Evolutionary conservation across 2,113 vertebrate species (phyloP), one percentile per base, ranked within the genome.

Genomic region (Peromyscus californicus): DNA sequence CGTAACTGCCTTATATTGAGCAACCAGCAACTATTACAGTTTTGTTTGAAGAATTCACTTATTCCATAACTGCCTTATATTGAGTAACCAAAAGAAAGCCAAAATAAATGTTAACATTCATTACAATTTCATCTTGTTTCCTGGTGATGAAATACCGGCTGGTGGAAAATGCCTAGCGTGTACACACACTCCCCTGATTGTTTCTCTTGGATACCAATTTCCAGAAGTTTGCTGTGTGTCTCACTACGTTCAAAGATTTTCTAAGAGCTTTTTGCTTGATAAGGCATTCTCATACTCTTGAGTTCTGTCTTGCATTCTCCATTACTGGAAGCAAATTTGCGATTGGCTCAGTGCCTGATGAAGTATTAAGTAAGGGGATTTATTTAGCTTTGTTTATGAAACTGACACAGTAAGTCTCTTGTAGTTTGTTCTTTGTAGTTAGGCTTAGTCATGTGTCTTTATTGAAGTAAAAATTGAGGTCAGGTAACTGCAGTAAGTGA

Each of bases 341-440:
- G 7, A 16, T 72, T 67, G 59, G 9, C 29, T 10, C 7, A 78
- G 5, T 15, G 88, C 69, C 21, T 75, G 22, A 5, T 88, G 39
- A 83, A 89, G 88, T 89, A 82, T 36, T 92, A 75, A 95, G 19
- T 92, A 75, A 93, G 19, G 5, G 7, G 39, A 29, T 82, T 75
- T 94, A 54, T 82, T 92, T 93, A 97, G 33, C 36, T 61, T 89
- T 96, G 42, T 67, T 57, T 92, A 9, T 89, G 54, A 91, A 94
- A 96, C 1, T 76, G 33, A 70, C 80, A 4, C 51, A 57, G 80
- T 67, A 48, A 70, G 31, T 83, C 29, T 82, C 4, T 70, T 69
- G 10, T 87, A 70, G 95, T 87, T 29, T 48, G 33, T 76, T 92
- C 21, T 19, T 95, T 93, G 51, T 89, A 72, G 51, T 42, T 57